A percentile compares a stretch with the other conserved stretches of the same genome.
Conservation (phyloP, 35 echinoderm and acorn worm genomes). For the Stichopus chloronotus region DNA sequence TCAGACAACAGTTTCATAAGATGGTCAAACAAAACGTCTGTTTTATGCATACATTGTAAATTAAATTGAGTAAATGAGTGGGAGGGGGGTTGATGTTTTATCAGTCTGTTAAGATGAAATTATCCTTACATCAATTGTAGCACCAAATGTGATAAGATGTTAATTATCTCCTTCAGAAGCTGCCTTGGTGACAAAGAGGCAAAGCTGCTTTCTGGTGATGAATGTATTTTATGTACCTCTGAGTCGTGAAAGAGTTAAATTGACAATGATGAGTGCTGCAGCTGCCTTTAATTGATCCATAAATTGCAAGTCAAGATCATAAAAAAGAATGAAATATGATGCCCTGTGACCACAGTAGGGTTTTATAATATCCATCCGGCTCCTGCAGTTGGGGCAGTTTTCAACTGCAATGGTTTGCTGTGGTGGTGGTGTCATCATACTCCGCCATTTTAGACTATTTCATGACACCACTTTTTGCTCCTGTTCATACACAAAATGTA, state of each 20-base stretch:
- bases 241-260: not conserved
- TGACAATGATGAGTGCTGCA: conserved; percentile 7
- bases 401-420: not conserved
- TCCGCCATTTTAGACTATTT: not conserved
- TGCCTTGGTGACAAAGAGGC: not conserved
- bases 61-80: not conserved
- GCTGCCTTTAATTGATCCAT: conserved; percentile 10
- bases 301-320: not conserved
- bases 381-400: not conserved
- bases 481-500: not conserved
- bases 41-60: not conserved
- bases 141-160: not conserved
- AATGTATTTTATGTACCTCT: not conserved
- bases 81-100: not conserved
- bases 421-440: not conserved
- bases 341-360: not conserved
- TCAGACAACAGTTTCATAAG: conserved; percentile 12
- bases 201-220: not conserved
- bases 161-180: conserved; percentile 10
- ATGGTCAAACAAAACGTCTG: not conserved
- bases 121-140: not conserved
- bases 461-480: not conserved
- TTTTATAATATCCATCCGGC: conserved; percentile 13
- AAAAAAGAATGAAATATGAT: conserved; percentile 10
- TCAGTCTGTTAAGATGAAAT: not conserved